Base-by-base conservation (phyloP, 1,140 invertebrate genomes). In the Drosophila repleta region DNA sequence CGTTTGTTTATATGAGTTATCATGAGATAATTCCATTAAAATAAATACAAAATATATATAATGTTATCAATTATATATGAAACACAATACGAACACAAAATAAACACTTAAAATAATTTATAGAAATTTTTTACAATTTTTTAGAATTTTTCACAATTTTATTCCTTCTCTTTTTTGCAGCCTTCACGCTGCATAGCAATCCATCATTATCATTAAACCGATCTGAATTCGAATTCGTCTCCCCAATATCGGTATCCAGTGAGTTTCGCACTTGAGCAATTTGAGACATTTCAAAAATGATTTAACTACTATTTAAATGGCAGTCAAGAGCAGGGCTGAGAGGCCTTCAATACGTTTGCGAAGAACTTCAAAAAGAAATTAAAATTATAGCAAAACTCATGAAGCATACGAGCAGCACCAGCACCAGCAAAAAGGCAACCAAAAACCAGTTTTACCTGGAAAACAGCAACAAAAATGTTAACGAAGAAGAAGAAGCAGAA, bases 291-390 rank as follows among this genome's bases (percentile, higher is more conserved):
- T 69, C 13, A 71, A 75, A 68, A 65, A 82, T 82, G 24, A 77
- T 77, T 77, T 66, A 78, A 82, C 63, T 65, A 74, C 70, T 74
- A 74, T 82, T 82, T 77, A 74, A 77, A 78, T 70, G 57, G 55
- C 70, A 57, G 58, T 26, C 37, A 24, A 35, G 39, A 18, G 4
- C 49, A 3, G 26, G 15, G 13, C 48, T n/a, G 52, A 65, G 45
- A 74, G 65, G 64, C 66, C 79, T 76, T 80, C 78, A 70, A 37
- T 35, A 48, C 74, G 61, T 48, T 80, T 69, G 68, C 79, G 79
- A 80, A 68, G 58, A 67, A 75, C 79, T 83, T 83, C 75, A 83
- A 79, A 79, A 83, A 83, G 66, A 83, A 83, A 83, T 83, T 83
- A 68, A 83, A 83, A 82, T 83, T 83, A 82, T 82, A 82, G 79